Evolutionary conservation across 2,888 invertebrate species (phyloP), one percentile per base, ranked within the genome.

Genomic region (Brachyopa scutellaris): DNA sequence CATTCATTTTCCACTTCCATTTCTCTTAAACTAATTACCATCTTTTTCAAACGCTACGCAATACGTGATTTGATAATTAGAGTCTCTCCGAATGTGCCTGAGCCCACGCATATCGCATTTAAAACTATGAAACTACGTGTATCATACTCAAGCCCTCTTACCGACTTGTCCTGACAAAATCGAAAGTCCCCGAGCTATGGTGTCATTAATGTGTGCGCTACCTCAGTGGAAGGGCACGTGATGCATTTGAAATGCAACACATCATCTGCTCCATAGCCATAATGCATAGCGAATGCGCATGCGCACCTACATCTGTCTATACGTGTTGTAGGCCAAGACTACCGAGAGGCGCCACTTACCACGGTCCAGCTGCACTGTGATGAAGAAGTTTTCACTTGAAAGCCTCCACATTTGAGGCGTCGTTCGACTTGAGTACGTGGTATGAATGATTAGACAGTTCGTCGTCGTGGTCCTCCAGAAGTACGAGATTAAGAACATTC

Each of bases 201-300:
- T 38, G 13, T 36, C 31, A 40, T 17, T 26, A 11, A 2, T 13
- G n/a, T n/a, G n/a, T 11, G 13, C n/a, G 31, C 31, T 51, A 19
- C 31, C 42, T 19, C 23, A 21, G 33, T 47, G 45, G 64, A 51
- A 66, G 64, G 64, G 64, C 64, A 51, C 51, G 64, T 66, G 64
- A 38, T 51, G 64, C 64, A 66, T 51, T 66, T 51, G 38, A 66
- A 66, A 66, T 66, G 64, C 64, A 51, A 38, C 64, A 51, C 64
- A 66, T 40, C 64, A 40, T 40, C 51, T 66, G 51, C 49, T 47
- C 36, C 49, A 36, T 49, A 36, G 62, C 9, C 49, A 62, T 62
- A 49, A 49, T 33, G 62, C 29, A 19, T 51, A 26, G 17, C 64
- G 9, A 51, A 29, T 66, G 64, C 19, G 36, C 36, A 36, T 11